Base-by-base conservation (phyloP, 1,140 invertebrate species). In the Drosophila kurseongensis region DNA sequence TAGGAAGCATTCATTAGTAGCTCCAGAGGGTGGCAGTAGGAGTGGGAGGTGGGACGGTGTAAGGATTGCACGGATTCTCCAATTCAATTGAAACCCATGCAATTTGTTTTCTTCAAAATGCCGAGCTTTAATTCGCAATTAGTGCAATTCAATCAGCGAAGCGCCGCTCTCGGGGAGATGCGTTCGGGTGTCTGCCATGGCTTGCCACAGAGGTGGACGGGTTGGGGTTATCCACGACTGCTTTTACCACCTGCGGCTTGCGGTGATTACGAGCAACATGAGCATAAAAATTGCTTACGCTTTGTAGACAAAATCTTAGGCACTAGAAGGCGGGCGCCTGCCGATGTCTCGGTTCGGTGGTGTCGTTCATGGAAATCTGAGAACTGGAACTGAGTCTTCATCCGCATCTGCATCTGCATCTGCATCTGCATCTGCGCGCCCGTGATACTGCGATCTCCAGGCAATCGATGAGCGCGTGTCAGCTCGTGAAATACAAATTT, bases 181-280 rank as follows among this genome's bases (percentile, higher is more conserved):
- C 50, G 56, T 47, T 52, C 45, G 58, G 23, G 27, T 51, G 36
- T 44, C 29, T 42, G 42, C 44, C 16, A n/a, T n/a, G 14, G n/a
- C 29, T 51, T 47, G 7, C 60, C 38, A 41, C 36, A 44, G 51
- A 41, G 35, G 44, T 29, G 14, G 65, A 42, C 52, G 52, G 35
- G 18, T 35, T 51, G 54, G 38, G 71, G 50, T 38, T 60, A 80
- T 56, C 23, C 48, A 45, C 58, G 51, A 71, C 60, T 63, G 51
- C 74, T 78, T 80, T 90, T 90, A 90, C 88, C 88, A 90, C 88
- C 88, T 90, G 88, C 88, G 88, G 88, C 88, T 86, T 56, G 80
- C 82, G 66, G 88, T 90, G 88, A 90, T 90, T 90, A 91, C 88
- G 77, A 80, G 80, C 88, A 90, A 91, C 79, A 91, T 88, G 88